Evolutionary conservation across 1,140 invertebrate species (phyloP).

Genomic region (Ooceraea biroi): DNA sequence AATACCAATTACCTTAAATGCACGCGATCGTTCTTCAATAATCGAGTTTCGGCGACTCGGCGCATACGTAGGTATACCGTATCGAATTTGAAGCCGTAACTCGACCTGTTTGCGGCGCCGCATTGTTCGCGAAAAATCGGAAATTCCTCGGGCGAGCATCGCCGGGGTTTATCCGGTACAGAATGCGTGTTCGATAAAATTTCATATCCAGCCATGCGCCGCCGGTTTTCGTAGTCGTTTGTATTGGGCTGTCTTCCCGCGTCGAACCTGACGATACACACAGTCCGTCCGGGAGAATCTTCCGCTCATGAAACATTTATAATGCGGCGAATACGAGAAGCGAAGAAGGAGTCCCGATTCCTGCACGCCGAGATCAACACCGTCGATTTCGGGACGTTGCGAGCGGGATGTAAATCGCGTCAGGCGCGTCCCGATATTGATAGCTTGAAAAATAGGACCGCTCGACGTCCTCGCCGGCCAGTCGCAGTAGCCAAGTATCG

Average conservation of each 20-base stretch:
- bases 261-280: constrained; percentile 25
- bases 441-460: constrained; percentile 45
- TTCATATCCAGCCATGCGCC: constrained; percentile 40
- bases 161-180: constrained; percentile 25
- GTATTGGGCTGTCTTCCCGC: constrained; percentile 43
- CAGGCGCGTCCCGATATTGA: neutral
- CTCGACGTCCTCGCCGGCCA: constrained; percentile 7
- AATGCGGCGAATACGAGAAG: constrained; percentile 1
- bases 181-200: constrained; percentile 59
- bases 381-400: constrained; percentile 1
- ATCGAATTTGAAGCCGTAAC: constrained; percentile 46
- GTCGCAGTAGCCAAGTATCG: constrained; percentile 10
- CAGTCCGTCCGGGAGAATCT: constrained; percentile 26
- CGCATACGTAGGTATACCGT: neutral
- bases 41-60: constrained; percentile 18
- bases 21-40: constrained; percentile 22
- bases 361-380: constrained; percentile 1
- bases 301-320: constrained; percentile 59
- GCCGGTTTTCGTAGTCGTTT: constrained; percentile 48
- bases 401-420: constrained; percentile 40
- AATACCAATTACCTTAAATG: neutral
- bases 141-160: constrained; percentile 38
- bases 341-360: constrained; percentile 2
- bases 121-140: constrained; percentile 70
- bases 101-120: constrained; percentile 63